Evolutionary conservation across 2,797 vertebrate species (phyloP), one percentile per base, ranked within the genome.

Genomic region (Sebastes nivosus): DNA sequence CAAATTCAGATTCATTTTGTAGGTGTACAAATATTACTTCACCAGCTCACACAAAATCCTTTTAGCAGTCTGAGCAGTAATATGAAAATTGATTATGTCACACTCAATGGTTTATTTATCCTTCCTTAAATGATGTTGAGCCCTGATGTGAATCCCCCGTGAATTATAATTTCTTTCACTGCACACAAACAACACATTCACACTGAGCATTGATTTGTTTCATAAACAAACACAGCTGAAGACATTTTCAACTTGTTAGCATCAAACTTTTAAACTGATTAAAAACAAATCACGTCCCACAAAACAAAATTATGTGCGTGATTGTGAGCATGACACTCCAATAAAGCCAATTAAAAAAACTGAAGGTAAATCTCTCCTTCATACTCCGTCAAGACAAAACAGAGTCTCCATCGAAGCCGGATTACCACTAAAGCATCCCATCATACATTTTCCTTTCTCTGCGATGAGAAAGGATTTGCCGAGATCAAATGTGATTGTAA

Each of bases 401-500:
- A 65, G 58, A 77, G 66, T 64, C 74, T 82, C 74, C 67, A 65
- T 80, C 18, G 9, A 79, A 63, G 30, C 30, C 42, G 27, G 77
- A 89, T 87, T 83, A 91, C 66, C 8, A 72, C 54, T 16, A 72
- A 81, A 64, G 42, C 55, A 70, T 59, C 79, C 76, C 7, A 78
- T 65, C 70, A 65, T 69, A 61, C 29, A 78, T 82, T 70, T 86
- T 70, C 63, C 11, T 8, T 67, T 85, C 60, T 42, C 75, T 64
- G 34, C 4, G 18, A 78, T 79, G 79, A 89, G 71, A 88, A 82
- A 78, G 79, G 85, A 87, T 89, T 91, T 88, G 61, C 69, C 0
- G 12, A 82, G 79, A 87, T 88, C 83, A 87, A 75, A 87, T 82
- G 71, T 67, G 77, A 75, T 79, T 75, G 58, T 75, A 68, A 82